These are phyloP conservation scores for Cephus runcator DNA, from an alignment of 2,888 invertebrate species.

Conservation along the genomic window DNA sequence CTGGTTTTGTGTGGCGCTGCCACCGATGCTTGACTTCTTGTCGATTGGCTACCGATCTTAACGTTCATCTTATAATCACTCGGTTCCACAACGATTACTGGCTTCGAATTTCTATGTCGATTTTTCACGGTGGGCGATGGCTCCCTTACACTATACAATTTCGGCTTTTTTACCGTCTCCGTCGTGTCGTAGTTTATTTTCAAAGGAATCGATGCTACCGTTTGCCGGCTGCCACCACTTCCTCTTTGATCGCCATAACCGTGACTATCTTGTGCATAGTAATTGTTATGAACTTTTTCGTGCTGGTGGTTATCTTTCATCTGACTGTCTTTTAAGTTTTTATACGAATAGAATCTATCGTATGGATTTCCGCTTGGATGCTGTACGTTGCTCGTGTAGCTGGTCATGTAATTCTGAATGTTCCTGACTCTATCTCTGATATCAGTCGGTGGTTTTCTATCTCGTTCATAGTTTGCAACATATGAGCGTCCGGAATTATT, in stretches of 20 bases:
- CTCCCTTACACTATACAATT: neutral
- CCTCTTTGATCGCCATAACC: neutral
- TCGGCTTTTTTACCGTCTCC: neutral
- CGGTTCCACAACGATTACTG: constrained; percentile 49
- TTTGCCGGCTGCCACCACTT: constrained; percentile 13
- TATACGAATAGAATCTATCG: constrained; percentile 25
- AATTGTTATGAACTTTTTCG: constrained; percentile 42
- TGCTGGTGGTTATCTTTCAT: constrained; percentile 23
- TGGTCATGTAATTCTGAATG: constrained; percentile 39
- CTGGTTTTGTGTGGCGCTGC: neutral
- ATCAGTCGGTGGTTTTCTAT: constrained; percentile 10
- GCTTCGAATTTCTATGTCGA: constrained; percentile 33
- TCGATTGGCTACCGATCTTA: constrained; percentile 33
- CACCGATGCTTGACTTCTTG: neutral
- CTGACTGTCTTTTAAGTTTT: neutral
- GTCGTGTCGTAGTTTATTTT: constrained; percentile 31
- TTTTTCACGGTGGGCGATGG: neutral
- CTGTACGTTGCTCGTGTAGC: constrained; percentile 27
- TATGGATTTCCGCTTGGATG: constrained; percentile 18
- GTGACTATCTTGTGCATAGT: constrained; percentile 18
- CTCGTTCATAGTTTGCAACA: neutral
- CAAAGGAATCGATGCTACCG: constrained; percentile 24
- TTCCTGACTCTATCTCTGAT: constrained; percentile 33
- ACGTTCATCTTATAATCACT: constrained; percentile 39
- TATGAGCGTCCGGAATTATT: neutral